Evolutionary conservation across 2,888 invertebrate species (phyloP), one percentile per base, ranked within the genome.

Genomic region (Dione juno): DNA sequence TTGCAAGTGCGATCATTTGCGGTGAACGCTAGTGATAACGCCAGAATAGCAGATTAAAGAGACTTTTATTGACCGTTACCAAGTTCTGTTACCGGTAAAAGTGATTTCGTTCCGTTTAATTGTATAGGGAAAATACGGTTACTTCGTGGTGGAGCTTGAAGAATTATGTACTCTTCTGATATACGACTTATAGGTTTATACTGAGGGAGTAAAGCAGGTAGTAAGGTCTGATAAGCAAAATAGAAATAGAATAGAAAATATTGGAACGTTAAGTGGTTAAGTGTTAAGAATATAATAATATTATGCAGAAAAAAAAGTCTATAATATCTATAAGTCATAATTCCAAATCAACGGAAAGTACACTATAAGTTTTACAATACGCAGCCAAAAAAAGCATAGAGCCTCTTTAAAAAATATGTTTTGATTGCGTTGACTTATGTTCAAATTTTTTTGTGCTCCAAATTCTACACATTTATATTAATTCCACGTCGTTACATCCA

Each of bases 61-160:
- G 82, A 82, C 84, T 79, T 87, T 88, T 88, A 88, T 86, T 83
- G 84, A 83, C 84, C 84, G 80, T 85, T 84, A 84, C 77, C 77
- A 76, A 74, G 80, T 84, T 86, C 83, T 82, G 83, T 82, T 83
- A 78, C 80, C 74, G 77, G 77, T 78, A 78, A 82, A 81, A 83
- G 81, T 82, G 81, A 84, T 86, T 84, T 73, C 74, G 67, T 71
- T 74, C 68, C 61, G 63, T 74, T 75, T 71, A 77, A 72, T 74
- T 67, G 71, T 73, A 71, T 67, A 66, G 70, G 67, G 74, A 73
- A 73, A 76, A 71, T 73, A 69, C 70, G 61, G 67, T 72, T 66
- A 67, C 69, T 68, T 70, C 67, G 69, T n/a, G 69, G 69, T 45
- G 48, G 57, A 45, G 43, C 64, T 69, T 67, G 61, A 37, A 66